A percentile compares a stretch with the other conserved stretches of the same genome.
Evolutionary conservation across 2,888 invertebrate genomes (phyloP).

Genomic region (Isoperla grammatica): DNA sequence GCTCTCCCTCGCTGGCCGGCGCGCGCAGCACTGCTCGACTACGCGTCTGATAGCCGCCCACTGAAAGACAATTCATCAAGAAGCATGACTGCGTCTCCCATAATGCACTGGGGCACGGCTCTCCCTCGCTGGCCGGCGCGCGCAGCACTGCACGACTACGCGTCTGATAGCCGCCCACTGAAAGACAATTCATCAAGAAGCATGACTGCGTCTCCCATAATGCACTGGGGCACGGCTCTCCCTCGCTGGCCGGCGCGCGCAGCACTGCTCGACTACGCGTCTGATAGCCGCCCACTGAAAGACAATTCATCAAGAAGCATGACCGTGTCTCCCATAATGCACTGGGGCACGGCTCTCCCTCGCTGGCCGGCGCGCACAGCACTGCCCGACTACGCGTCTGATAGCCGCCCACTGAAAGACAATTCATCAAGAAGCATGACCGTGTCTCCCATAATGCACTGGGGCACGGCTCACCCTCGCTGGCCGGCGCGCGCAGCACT

Average conservation of each 20-base stretch:
- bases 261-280: conserved; percentile 41
- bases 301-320: too few relatives aligned
- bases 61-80: conserved; percentile 23
- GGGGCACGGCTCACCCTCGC: conserved; percentile 39
- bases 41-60: conserved; percentile 40
- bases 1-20: conserved; percentile 36
- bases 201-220: conserved; percentile 42
- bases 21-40: conserved; percentile 40
- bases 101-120: conserved; percentile 40
- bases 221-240: conserved; percentile 40
- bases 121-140: conserved; percentile 36
- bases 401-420: too few relatives aligned
- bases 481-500: conserved; percentile 37
- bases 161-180: conserved; percentile 41
- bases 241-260: conserved; percentile 35
- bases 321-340: conserved; percentile 42
- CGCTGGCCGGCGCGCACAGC: conserved; percentile 36
- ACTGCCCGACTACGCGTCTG: conserved; percentile 42
- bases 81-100: conserved; percentile 42
- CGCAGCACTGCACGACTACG: conserved; percentile 40
- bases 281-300: too few relatives aligned
- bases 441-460: conserved; percentile 41
- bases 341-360: conserved; percentile 40
- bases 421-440: conserved; percentile 42
- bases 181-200: too few relatives aligned